Conservation (phyloP, 2,888 invertebrate genomes). For the Rhyacophila evoluta region DNA sequence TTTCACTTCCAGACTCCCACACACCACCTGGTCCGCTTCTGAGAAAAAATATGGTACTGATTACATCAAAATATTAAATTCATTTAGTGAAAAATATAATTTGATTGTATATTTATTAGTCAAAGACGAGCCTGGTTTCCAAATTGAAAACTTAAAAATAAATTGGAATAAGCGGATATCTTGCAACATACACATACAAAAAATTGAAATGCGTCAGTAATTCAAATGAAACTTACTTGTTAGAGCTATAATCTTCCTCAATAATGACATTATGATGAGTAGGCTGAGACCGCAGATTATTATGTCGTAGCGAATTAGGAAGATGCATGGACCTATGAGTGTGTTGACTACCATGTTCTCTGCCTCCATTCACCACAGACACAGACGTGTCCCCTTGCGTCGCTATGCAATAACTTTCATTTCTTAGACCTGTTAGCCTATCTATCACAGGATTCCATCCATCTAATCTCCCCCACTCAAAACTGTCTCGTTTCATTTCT, state of each 20-base stretch:
- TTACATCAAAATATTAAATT: too few relatives aligned
- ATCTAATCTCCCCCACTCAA: conserved; percentile 72
- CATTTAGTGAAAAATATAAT: too few relatives aligned
- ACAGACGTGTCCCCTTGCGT: conserved; percentile 73
- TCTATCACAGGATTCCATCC: conserved; percentile 92
- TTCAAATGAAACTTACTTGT: conserved; percentile 55
- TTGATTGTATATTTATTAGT: too few relatives aligned
- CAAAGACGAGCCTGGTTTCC: too few relatives aligned
- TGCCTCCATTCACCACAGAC: conserved; percentile 68
- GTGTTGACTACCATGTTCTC: conserved; percentile 60
- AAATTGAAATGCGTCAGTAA: too few relatives aligned
- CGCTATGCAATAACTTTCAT: conserved; percentile 94
- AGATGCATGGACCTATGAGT: conserved; percentile 57
- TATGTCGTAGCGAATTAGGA: conserved; percentile 56
- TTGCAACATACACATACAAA: too few relatives aligned
- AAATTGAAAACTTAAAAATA: too few relatives aligned
- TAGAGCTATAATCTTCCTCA: conserved; percentile 72
- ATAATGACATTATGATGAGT: conserved; percentile 74
- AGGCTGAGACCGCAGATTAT: conserved; percentile 65
- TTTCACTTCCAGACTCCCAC: conserved; percentile 64
- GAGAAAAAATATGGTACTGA: conserved; percentile 46
- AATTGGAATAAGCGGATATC: too few relatives aligned
- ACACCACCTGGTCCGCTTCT: conserved; percentile 52
- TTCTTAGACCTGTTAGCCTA: conserved; percentile 83
- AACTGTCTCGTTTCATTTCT: conserved; percentile 69